Conservation (phyloP, 2,888 invertebrate genomes). For the Cataglyphis livida region DNA sequence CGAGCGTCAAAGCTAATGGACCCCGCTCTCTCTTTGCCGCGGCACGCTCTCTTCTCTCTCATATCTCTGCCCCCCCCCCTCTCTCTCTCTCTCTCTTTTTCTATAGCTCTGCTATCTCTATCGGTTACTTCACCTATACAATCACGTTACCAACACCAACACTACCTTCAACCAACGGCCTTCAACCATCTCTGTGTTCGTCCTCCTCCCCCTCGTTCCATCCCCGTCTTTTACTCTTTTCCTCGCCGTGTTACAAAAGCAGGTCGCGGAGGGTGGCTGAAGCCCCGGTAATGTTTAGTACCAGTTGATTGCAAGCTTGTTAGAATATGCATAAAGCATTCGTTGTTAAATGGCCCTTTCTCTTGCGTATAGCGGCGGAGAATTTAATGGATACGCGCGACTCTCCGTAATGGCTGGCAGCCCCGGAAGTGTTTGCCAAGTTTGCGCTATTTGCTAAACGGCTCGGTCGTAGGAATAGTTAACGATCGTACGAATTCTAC, state of each 20-base stretch:
- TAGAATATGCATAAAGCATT: conserved; percentile 76
- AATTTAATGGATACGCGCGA: conserved; percentile 60
- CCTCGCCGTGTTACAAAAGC: conserved; percentile 58
- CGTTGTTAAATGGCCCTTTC: conserved; percentile 73
- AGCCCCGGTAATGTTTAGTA: conserved; percentile 74
- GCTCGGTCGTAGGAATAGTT: conserved; percentile 52
- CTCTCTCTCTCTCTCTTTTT: conserved; percentile 24
- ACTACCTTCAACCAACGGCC: conserved; percentile 16
- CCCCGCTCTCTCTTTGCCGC: conserved; percentile 57
- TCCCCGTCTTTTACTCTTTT: conserved; percentile 54
- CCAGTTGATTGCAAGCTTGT: conserved; percentile 78
- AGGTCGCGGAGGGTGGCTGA: conserved; percentile 62
- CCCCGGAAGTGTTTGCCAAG: conserved; percentile 58
- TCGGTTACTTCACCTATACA: conserved; percentile 45
- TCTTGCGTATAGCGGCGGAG: conserved; percentile 37
- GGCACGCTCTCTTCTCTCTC: conserved; percentile 59
- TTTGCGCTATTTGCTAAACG: conserved; percentile 55
- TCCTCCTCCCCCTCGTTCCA: conserved; percentile 1
- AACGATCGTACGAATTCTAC: conserved; percentile 49
- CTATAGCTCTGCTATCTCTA: conserved; percentile 44
- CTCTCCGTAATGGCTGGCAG: conserved; percentile 42
- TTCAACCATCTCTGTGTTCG: conserved; percentile 13
- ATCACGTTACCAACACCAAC: conserved; percentile 36
- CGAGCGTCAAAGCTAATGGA: conserved; percentile 84
- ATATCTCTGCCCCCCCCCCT: background rate